These are phyloP conservation scores for Sipha flava DNA, from an alignment of 1,140 invertebrate genomes.

Conservation along the genomic window DNA sequence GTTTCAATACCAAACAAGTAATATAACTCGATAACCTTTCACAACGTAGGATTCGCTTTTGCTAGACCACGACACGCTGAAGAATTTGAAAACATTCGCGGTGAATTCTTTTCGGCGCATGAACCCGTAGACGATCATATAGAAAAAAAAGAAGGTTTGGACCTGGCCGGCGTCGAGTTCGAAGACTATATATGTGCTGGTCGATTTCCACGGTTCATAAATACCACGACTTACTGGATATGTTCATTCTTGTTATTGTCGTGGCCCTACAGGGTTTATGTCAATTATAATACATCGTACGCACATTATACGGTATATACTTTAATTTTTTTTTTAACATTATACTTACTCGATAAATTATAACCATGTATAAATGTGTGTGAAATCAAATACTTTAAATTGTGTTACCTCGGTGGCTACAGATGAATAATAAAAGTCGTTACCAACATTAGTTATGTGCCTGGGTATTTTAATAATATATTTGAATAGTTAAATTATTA, in stretches of 20 bases:
- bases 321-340: too few relatives aligned
- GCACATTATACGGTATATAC: slow-evolving; percentile 61
- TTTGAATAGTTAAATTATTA: too few relatives aligned
- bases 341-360: too few relatives aligned
- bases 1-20: too few relatives aligned
- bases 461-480: too few relatives aligned
- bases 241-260: slow-evolving; percentile 66
- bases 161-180: slow-evolving; percentile 56
- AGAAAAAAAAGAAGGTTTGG: slow-evolving; percentile 80
- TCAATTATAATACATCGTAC: slow-evolving; percentile 77
- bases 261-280: slow-evolving; percentile 73
- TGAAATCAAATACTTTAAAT: too few relatives aligned
- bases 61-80: slow-evolving; percentile 67
- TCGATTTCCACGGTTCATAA: slow-evolving; percentile 57
- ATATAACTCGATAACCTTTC: too few relatives aligned
- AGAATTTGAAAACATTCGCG: slow-evolving; percentile 76
- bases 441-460: too few relatives aligned
- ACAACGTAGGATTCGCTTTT: slow-evolving; percentile 58
- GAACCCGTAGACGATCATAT: slow-evolving; percentile 77
- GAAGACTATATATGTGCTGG: slow-evolving; percentile 60
- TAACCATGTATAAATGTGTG: too few relatives aligned
- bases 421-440: too few relatives aligned
- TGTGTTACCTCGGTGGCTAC: too few relatives aligned
- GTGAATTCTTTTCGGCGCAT: slow-evolving; percentile 72
- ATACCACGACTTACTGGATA: slow-evolving; percentile 63